phyloP scores from a whole-genome alignment of 2,113 vertebrate species.

The Anguilla japonica region DNA sequence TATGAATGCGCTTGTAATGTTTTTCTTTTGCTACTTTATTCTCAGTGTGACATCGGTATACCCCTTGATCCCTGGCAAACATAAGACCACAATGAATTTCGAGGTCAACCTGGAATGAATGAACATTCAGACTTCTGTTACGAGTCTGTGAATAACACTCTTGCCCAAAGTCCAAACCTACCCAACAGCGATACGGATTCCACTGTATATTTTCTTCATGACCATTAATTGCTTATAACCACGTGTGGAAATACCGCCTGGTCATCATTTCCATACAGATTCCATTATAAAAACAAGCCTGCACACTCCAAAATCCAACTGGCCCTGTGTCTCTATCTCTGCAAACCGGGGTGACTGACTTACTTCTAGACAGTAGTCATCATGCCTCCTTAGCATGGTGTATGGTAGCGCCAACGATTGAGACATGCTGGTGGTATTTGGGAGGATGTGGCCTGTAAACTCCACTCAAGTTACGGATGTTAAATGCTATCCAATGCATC shows the following conservation, averaged over 20 bases:
- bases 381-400: conserved; percentile 49
- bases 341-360: no score
- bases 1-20: no score
- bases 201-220: conserved; percentile 40
- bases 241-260: conserved; percentile 45
- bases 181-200: conserved; percentile 27
- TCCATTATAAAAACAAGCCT: no score
- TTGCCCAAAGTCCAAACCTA: conserved; percentile 31
- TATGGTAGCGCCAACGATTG: conserved; percentile 41
- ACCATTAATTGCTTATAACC: conserved; percentile 37
- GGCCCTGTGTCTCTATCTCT: no score
- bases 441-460: conserved; percentile 46
- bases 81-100: background rate
- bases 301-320: conserved; percentile 47
- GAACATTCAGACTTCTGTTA: conserved; percentile 34
- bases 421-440: conserved; percentile 53
- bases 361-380: conserved; percentile 44
- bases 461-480: conserved; percentile 48
- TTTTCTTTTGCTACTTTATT: no score
- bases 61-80: no score
- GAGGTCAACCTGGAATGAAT: background rate
- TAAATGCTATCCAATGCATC: conserved; percentile 42
- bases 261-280: conserved; percentile 48
- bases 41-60: no score
- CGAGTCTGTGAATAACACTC: conserved; percentile 40